Evolutionary conservation across 1,140 invertebrate genomes (phyloP).

Genomic region (Cotesia vestalis): DNA sequence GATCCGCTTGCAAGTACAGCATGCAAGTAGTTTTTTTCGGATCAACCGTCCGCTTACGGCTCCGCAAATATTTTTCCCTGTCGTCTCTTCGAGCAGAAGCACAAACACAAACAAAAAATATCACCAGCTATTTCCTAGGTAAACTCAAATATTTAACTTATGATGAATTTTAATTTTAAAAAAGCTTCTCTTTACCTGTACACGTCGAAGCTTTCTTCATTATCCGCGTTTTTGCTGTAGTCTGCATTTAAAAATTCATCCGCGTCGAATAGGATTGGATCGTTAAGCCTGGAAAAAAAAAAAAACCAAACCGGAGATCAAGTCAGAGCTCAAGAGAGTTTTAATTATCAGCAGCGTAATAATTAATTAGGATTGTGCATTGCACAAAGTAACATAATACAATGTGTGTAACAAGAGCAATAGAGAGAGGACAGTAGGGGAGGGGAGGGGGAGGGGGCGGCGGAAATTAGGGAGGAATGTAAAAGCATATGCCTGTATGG

Average conservation of each 20-base stretch:
- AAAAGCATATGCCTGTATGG: constrained; percentile 1
- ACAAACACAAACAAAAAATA: not conserved
- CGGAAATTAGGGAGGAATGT: not conserved
- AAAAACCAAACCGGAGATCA: not conserved
- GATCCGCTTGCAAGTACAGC: constrained; percentile 89
- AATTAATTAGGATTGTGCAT: no score
- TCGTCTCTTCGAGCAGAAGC: constrained; percentile 16
- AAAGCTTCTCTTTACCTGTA: not conserved
- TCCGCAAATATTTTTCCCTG: constrained; percentile 32
- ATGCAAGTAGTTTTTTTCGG: constrained; percentile 79
- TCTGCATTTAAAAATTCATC: constrained; percentile 1
- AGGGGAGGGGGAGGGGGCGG: no score
- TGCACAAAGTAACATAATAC: not conserved
- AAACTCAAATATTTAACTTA: not conserved
- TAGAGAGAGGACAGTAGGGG: not conserved
- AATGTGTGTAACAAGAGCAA: not conserved
- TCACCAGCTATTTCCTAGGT: not conserved
- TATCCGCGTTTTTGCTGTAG: not conserved
- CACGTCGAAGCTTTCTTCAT: not conserved
- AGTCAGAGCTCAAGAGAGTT: not conserved
- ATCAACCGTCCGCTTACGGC: constrained; percentile 73
- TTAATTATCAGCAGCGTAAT: no score
- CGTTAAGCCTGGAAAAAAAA: constrained; percentile 13
- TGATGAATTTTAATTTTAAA: not conserved
- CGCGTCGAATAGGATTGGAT: not conserved